Percentiles rank a stretch among this genome's conserved stretches.
These are phyloP conservation scores for Harpalus rubripes DNA, from an alignment of 2,888 invertebrate species.

Conservation along the genomic window DNA sequence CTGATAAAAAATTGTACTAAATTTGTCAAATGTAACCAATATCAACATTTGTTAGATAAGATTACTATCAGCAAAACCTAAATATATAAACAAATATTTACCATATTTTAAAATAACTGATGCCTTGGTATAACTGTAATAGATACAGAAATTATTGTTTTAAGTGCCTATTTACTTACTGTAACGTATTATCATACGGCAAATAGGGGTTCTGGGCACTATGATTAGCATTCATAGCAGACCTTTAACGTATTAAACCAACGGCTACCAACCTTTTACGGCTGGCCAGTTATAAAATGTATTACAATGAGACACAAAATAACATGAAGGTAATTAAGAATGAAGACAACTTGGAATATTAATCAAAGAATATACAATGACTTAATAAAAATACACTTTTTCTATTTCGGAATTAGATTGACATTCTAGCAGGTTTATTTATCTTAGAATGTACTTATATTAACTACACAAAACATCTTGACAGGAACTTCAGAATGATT, in stretches of 20 bases:
- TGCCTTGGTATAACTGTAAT: not conserved
- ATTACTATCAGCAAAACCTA: not conserved
- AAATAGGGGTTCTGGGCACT: not conserved
- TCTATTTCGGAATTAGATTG: no score
- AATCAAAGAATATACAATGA: no score
- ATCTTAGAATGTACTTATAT: no score
- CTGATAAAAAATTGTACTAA: not conserved
- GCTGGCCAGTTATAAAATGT: no score
- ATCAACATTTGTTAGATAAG: not conserved
- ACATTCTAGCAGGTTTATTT: no score
- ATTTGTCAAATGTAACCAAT: not conserved
- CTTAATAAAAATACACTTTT: no score
- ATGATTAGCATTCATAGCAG: not conserved
- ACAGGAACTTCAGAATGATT: no score
- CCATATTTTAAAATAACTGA: not conserved
- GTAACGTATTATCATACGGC: not conserved
- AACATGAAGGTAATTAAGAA: no score
- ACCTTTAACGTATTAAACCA: not conserved
- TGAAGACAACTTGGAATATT: no score
- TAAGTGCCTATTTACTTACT: not conserved
- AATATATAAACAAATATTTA: conserved; percentile 3
- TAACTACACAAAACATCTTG: no score
- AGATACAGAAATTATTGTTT: not conserved
- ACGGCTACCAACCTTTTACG: not conserved
- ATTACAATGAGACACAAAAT: no score